These are phyloP conservation scores for Hydrolagus colliei DNA, from an alignment of 2,797 vertebrate genomes.

Conservation along the genomic window DNA sequence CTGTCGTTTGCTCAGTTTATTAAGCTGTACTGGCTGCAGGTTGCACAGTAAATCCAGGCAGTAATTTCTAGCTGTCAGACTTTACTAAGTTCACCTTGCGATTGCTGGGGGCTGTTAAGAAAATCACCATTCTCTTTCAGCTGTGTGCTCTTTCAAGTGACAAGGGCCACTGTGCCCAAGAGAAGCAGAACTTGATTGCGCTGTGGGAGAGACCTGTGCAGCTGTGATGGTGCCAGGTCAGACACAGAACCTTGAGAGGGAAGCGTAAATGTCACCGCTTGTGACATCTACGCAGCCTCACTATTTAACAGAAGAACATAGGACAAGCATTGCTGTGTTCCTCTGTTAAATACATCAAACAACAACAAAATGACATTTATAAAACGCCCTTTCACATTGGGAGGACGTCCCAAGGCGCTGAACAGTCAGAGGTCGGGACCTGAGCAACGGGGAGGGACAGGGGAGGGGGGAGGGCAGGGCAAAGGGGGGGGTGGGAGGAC, in stretches of 20 bases:
- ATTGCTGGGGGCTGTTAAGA: not conserved
- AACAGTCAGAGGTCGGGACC: too few species aligned
- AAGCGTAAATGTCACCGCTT: not conserved
- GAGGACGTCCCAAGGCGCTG: too few species aligned
- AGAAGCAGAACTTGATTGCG: not conserved
- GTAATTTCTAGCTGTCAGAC: not conserved
- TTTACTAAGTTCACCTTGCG: not conserved
- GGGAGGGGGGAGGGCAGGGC: too few species aligned
- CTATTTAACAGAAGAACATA: too few species aligned
- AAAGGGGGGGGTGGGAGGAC: too few species aligned
- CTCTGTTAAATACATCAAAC: too few species aligned
- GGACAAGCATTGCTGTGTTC: too few species aligned
- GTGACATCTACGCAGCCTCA: not conserved
- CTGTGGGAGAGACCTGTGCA: not conserved
- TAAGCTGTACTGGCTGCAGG: slow-evolving; percentile 4
- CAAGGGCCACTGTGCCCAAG: not conserved
- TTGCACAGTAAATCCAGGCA: not conserved
- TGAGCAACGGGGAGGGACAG: too few species aligned
- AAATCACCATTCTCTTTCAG: not conserved
- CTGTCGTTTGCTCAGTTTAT: not conserved
- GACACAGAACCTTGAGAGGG: not conserved
- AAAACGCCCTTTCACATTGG: too few species aligned
- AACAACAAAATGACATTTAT: too few species aligned
- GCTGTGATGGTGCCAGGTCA: not conserved
- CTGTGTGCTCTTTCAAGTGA: not conserved